Percentiles rank a stretch among this genome's conserved stretches.
Conservation (phyloP, 2,888 invertebrate genomes). For the Anticlea derivata region DNA sequence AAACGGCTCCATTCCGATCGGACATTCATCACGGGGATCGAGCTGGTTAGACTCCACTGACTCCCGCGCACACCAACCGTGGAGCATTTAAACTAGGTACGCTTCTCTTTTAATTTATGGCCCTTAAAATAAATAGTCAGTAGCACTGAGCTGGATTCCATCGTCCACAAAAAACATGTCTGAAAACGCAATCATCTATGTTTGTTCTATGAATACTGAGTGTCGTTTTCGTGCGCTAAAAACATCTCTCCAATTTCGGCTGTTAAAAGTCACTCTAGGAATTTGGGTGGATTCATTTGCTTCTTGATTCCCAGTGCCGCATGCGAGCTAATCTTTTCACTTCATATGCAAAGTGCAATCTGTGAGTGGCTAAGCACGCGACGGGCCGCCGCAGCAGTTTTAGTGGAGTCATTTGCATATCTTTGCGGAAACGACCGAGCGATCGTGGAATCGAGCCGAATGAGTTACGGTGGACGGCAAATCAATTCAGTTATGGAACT, state of each 20-base stretch:
- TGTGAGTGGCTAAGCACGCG: neutral
- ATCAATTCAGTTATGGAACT: neutral
- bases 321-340: neutral
- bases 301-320: neutral
- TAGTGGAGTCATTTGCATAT: constrained; percentile 28
- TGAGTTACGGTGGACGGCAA: constrained; percentile 17
- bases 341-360: constrained; percentile 8
- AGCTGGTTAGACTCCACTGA: constrained; percentile 18
- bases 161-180: no score
- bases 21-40: constrained; percentile 24
- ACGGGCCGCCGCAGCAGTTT: constrained; percentile 1
- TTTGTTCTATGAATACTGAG: neutral
- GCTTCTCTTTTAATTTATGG: no score
- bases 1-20: constrained; percentile 17
- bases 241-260: no score
- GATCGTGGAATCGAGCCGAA: constrained; percentile 26
- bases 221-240: neutral
- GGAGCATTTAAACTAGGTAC: constrained; percentile 2
- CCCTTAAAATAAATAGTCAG: no score
- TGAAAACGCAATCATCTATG: no score
- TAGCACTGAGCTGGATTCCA: no score
- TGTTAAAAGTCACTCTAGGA: no score
- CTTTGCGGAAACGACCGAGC: constrained; percentile 21
- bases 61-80: constrained; percentile 6
- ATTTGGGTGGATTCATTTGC: neutral